A percentile compares a stretch with the other conserved stretches of the same genome.
Conservation (phyloP, 2,888 invertebrate species). For the Erebia palarica region DNA sequence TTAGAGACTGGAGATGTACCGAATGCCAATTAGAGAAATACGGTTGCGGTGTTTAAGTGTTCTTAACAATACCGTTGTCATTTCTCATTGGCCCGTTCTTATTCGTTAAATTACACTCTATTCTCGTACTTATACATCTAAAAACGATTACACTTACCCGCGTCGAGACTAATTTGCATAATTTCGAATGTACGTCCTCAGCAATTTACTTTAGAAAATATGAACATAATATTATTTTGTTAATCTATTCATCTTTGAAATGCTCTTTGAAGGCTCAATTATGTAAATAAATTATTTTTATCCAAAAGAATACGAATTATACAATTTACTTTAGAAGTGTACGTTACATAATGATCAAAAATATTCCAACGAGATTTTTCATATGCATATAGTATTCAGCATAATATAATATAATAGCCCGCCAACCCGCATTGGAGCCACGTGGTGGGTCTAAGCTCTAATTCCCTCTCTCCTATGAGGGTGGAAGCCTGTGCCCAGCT, state of each 20-base stretch:
- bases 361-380: no score
- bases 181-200: neutral
- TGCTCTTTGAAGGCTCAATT: neutral
- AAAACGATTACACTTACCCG: neutral
- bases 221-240: neutral
- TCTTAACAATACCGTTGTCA: constrained; percentile 3
- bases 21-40: constrained; percentile 6
- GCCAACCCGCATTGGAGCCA: no score
- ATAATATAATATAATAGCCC: no score
- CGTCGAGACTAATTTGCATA: neutral
- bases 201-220: neutral
- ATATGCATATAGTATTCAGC: no score
- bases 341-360: no score
- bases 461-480: no score
- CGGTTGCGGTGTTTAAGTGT: constrained; percentile 2
- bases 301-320: neutral
- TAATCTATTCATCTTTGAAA: constrained; percentile 1
- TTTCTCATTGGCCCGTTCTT: neutral
- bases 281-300: neutral
- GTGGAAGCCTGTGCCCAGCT: no score
- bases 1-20: neutral
- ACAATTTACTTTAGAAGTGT: no score
- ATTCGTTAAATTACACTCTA: neutral
- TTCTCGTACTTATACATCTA: neutral
- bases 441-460: no score